phyloP scores from a whole-genome alignment of 2,888 invertebrate genomes.

The Cryptocheilus praepositus region DNA sequence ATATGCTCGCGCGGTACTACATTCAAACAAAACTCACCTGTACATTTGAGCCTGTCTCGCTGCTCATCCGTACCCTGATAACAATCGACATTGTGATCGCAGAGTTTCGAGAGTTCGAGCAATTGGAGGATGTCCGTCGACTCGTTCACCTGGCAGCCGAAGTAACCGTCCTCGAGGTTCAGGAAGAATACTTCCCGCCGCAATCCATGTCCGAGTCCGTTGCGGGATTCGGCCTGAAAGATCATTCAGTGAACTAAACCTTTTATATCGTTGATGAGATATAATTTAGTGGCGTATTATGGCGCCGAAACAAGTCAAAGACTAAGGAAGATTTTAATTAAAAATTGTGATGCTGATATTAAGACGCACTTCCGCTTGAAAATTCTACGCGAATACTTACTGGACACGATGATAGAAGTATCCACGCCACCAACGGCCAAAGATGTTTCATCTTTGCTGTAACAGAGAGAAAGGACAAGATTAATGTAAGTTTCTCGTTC shows the following conservation, averaged over 20 bases:
- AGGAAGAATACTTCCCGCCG: slow-evolving; percentile 96
- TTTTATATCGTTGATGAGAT: not conserved
- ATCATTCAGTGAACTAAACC: too few relatives aligned
- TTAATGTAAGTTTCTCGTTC: slow-evolving; percentile 2
- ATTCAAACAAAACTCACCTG: slow-evolving; percentile 79
- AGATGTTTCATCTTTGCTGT: slow-evolving; percentile 94
- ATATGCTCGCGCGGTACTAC: too few relatives aligned
- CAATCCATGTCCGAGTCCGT: slow-evolving; percentile 88
- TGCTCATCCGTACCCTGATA: slow-evolving; percentile 95
- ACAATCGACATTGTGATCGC: slow-evolving; percentile 93
- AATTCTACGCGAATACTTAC: slow-evolving; percentile 78
- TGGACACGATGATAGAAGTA: slow-evolving; percentile 85
- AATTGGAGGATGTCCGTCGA: slow-evolving; percentile 96
- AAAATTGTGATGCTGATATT: not conserved
- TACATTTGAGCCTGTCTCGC: slow-evolving; percentile 92
- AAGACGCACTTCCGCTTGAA: not conserved
- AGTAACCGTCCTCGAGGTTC: slow-evolving; percentile 97
- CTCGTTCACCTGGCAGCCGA: slow-evolving; percentile 98
- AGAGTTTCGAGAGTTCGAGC: slow-evolving; percentile 95
- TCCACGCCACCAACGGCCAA: slow-evolving; percentile 94
- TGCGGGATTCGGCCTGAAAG: slow-evolving; percentile 83
- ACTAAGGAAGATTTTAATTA: not conserved
- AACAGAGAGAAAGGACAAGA: slow-evolving; percentile 72
- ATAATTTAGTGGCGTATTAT: too few relatives aligned
- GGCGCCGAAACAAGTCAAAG: not conserved